Percentiles rank a stretch among this genome's conserved stretches.
phyloP scores from a whole-genome alignment of 2,888 invertebrate species.

The Amorpha juglandis region DNA sequence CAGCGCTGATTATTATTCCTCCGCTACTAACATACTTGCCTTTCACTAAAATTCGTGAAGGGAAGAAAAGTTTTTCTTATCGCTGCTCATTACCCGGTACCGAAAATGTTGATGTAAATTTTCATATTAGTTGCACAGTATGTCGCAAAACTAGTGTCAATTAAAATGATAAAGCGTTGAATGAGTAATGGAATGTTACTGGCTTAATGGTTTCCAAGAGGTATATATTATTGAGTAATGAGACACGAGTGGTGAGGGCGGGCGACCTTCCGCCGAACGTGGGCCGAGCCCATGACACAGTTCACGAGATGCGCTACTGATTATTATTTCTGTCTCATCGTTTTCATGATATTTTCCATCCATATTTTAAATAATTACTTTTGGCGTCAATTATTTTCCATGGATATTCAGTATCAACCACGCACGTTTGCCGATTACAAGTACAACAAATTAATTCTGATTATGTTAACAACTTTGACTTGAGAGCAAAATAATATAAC shows the following conservation, averaged over 20 bases:
- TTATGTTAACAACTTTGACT: not conserved
- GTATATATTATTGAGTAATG: conserved; percentile 61
- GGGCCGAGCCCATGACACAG: conserved; percentile 82
- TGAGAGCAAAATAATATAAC: conserved; percentile 12
- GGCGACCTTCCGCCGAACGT: conserved; percentile 76
- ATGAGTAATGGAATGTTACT: conserved; percentile 44
- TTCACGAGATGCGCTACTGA: conserved; percentile 68
- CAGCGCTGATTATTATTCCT: conserved; percentile 72
- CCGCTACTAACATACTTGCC: conserved; percentile 53
- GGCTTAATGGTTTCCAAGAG: conserved; percentile 48
- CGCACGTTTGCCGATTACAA: conserved; percentile 1
- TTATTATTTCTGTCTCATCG: conserved; percentile 74
- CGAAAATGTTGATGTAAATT: conserved; percentile 9
- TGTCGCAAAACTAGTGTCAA: conserved; percentile 23
- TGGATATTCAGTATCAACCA: not conserved
- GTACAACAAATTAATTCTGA: conserved; percentile 10
- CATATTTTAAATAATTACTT: not conserved
- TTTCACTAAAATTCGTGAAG: conserved; percentile 56
- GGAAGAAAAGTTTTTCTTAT: conserved; percentile 29
- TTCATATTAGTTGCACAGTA: not conserved
- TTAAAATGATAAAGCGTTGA: conserved; percentile 30
- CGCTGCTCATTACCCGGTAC: not conserved
- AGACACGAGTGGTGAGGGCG: conserved; percentile 60
- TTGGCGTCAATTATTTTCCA: not conserved
- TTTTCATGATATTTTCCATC: conserved; percentile 44